Evolutionary conservation across 2,888 invertebrate species (phyloP), one percentile per base, ranked within the genome.

Genomic region (Tipula helvola): DNA sequence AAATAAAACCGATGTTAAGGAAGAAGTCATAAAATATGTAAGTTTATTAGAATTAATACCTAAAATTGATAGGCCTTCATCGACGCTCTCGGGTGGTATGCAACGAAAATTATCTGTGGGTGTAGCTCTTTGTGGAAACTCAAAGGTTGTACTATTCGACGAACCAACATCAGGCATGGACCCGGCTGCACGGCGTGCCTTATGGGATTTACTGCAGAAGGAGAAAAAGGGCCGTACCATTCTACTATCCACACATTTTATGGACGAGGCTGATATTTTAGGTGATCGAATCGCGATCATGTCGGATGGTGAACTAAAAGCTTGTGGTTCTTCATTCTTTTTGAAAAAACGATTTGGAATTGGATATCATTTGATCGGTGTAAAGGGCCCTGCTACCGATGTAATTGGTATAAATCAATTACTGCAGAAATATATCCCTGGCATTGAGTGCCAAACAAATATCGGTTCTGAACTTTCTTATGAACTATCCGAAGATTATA

Each of bases 221-320:
- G 94, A 96, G 89, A 95, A 96, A 89, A 92, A 92, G 88, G 96
- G 95, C 36, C 93, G 97, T 7, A 96, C 97, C 0, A 93, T 97
- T 90, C 93, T 97, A 84, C 91, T 97, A 87, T 96, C 97, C 0
- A 96, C 96, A 0, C 96, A 97, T 91, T 97, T 96, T 90, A 97
- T 97, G 97, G 97, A 97, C 89, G 97, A 97, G 91, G 97, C 97
- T 1, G 97, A 97, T 91, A 93, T 96, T 83, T 92, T 97, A 2
- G 97, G 97, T 0, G 97, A 97, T 91, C 93, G 97, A 83, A 96
- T 97, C 88, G 97, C 96, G 8, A 97, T 97, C 87, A 96, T 97
- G 96, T 95, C 96, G 1, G 94, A 94, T 85, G 97, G 97, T 0
- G 93, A 94, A 52, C 91, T 97, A 71, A 95, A 96, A 89, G 97